A percentile compares a stretch with the other conserved stretches of the same genome.
phyloP scores from a whole-genome alignment of 2,888 invertebrate genomes.

The Microctonus brassicae region DNA sequence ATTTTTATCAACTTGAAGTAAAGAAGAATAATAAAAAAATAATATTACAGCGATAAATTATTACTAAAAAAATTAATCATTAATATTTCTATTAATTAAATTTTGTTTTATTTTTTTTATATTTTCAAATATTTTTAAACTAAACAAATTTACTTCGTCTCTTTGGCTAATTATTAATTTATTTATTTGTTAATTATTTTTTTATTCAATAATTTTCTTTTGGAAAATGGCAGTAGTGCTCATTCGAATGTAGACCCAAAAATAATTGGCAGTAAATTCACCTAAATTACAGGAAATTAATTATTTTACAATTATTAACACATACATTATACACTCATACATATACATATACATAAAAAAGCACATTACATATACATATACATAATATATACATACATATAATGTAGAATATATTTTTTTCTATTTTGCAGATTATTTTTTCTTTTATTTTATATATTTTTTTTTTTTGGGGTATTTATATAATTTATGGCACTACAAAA shows the following conservation, averaged over 20 bases:
- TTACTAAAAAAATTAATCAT: too few species aligned
- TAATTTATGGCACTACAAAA: slow-evolving; percentile 38
- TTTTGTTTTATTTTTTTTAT: too few species aligned
- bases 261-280: slow-evolving; percentile 63
- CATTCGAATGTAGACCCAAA: slow-evolving; percentile 62
- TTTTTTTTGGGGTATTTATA: slow-evolving; percentile 38
- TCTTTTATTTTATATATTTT: slow-evolving; percentile 5
- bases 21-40: too few species aligned
- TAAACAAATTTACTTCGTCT: background rate
- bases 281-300: slow-evolving; percentile 52
- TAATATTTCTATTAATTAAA: too few species aligned
- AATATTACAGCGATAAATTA: too few species aligned
- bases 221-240: slow-evolving; percentile 66
- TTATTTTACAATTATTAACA: slow-evolving; percentile 26
- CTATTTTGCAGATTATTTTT: slow-evolving; percentile 20
- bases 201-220: background rate
- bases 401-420: too few species aligned
- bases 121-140: background rate
- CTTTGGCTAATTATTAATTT: background rate
- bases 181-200: background rate
- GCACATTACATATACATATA: background rate
- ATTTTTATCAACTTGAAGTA: too few species aligned
- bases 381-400: slow-evolving; percentile 2
- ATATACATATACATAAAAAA: background rate
- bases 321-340: background rate